Conservation (phyloP, 1,140 invertebrate species). For the Pygmarrhopalites habei region DNA sequence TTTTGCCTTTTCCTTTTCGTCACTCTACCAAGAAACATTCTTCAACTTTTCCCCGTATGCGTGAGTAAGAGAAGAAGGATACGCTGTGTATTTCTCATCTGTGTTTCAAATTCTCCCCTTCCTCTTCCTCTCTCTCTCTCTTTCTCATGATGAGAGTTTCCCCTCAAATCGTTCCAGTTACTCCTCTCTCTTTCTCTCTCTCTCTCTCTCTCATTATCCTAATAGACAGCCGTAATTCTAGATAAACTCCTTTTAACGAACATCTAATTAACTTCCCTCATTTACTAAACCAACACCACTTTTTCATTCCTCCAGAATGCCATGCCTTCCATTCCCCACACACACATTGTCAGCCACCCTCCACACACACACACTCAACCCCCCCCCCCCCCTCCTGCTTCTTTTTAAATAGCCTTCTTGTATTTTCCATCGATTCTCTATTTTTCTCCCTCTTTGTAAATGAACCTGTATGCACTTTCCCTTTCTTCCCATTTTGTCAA, state of each 20-base stretch:
- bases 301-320: neutral
- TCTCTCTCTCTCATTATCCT: neutral
- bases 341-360: neutral
- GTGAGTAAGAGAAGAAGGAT: too few relatives aligned
- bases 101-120: too few relatives aligned
- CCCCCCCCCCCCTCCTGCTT: neutral
- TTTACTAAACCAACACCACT: neutral
- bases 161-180: constrained; percentile 4
- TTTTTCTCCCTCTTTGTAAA: neutral
- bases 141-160: neutral
- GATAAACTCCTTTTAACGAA: constrained; percentile 13
- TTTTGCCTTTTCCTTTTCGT: too few relatives aligned
- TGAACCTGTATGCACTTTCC: neutral
- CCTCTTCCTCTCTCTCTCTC: neutral
- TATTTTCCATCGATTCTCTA: neutral
- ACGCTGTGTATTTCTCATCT: too few relatives aligned
- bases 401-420: neutral
- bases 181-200: neutral
- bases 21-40: too few relatives aligned
- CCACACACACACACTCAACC: neutral
- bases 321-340: neutral
- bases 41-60: too few relatives aligned
- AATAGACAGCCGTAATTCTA: constrained; percentile 3
- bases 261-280: constrained; percentile 8
- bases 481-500: too few relatives aligned